Evolutionary conservation across 2,888 invertebrate species (phyloP).

Genomic region (Thecophora atra): DNA sequence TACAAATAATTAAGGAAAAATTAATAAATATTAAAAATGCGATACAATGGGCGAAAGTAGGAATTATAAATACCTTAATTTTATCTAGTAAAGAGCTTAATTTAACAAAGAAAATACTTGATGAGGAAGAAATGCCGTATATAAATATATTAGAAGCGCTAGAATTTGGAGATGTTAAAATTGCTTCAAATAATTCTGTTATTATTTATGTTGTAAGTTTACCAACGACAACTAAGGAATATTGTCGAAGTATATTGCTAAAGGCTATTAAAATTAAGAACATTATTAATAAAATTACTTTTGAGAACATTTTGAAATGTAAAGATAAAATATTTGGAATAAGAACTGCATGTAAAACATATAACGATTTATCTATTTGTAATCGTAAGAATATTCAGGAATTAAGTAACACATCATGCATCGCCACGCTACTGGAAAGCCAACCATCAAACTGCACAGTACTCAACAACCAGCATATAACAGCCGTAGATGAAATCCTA

Average conservation of each 20-base stretch:
- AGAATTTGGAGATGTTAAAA: slow-evolving; percentile 45
- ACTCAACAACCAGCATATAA: slow-evolving; percentile 40
- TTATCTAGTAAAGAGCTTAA: slow-evolving; percentile 43
- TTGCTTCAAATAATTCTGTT: slow-evolving; percentile 39
- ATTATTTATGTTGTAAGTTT: slow-evolving; percentile 43
- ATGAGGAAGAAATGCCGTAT: slow-evolving; percentile 42
- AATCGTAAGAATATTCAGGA: slow-evolving; percentile 37
- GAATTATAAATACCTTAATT: slow-evolving; percentile 43
- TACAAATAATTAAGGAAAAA: slow-evolving; percentile 43
- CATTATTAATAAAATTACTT: slow-evolving; percentile 35
- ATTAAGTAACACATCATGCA: slow-evolving; percentile 39
- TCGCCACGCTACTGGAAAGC: slow-evolving; percentile 42
- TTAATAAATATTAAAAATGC: slow-evolving; percentile 42
- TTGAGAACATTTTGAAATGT: slow-evolving; percentile 35
- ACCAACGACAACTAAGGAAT: slow-evolving; percentile 35
- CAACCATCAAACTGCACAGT: slow-evolving; percentile 35
- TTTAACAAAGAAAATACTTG: slow-evolving; percentile 38
- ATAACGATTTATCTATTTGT: slow-evolving; percentile 37
- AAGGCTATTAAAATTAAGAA: slow-evolving; percentile 39
- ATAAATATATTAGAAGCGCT: slow-evolving; percentile 44
- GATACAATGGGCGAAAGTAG: slow-evolving; percentile 43
- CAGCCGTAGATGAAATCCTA: slow-evolving; percentile 38
- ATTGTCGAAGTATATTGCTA: slow-evolving; percentile 35
- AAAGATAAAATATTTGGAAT: slow-evolving; percentile 35
- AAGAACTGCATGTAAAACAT: slow-evolving; percentile 35